Conservation (phyloP, 2,797 vertebrate species). For the Semaprochilodus insignis region DNA sequence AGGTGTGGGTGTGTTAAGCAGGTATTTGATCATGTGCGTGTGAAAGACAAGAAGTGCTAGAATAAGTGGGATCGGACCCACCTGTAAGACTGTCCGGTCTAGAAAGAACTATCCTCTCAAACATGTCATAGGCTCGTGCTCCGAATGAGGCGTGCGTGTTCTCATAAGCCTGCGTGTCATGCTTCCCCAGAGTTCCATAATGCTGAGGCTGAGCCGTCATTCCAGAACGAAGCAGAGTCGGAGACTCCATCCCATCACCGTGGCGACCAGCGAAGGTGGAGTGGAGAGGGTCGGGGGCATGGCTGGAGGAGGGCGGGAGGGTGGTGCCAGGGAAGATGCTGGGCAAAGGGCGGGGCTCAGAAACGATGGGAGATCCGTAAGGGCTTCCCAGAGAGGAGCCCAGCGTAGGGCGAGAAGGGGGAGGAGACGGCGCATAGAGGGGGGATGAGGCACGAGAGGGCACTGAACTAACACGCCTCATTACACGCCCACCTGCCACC, state of each 20-base stretch:
- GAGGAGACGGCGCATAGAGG: constrained; percentile 86
- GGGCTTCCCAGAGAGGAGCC: constrained; percentile 90
- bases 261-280: constrained; percentile 64
- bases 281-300: constrained; percentile 74
- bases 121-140: constrained; percentile 89
- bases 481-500: constrained; percentile 78
- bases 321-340: constrained; percentile 86
- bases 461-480: constrained; percentile 92
- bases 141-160: constrained; percentile 83
- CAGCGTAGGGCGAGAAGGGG: constrained; percentile 85
- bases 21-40: neutral
- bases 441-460: constrained; percentile 94
- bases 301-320: constrained; percentile 83
- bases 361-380: constrained; percentile 87
- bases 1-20: neutral
- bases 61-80: constrained; percentile 70
- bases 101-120: constrained; percentile 92
- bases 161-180: constrained; percentile 80
- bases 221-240: constrained; percentile 87
- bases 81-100: constrained; percentile 97
- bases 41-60: neutral
- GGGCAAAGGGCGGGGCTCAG: constrained; percentile 85
- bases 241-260: constrained; percentile 71
- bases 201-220: constrained; percentile 97
- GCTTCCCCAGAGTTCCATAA: constrained; percentile 85